Conservation (phyloP, 2,888 invertebrate species). For the Aplocera efformata region DNA sequence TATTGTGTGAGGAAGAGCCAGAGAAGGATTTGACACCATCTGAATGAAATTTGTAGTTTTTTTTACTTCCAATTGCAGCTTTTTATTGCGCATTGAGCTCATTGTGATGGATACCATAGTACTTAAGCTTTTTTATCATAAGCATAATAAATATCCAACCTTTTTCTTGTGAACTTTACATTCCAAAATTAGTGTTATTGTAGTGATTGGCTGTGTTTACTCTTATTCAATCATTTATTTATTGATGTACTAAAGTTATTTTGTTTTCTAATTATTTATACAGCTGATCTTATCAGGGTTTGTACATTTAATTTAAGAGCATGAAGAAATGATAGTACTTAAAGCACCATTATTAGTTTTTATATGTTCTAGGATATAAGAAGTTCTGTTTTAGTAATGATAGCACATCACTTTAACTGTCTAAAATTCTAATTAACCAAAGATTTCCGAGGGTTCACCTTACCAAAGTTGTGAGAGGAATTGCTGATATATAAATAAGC, state of each 20-base stretch:
- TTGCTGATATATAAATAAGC: slow-evolving; percentile 30
- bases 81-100: slow-evolving; percentile 63
- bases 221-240: slow-evolving; percentile 32
- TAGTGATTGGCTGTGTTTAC: slow-evolving; percentile 64
- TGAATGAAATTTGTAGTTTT: slow-evolving; percentile 69
- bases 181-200: slow-evolving; percentile 64
- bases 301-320: slow-evolving; percentile 6
- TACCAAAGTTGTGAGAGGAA: slow-evolving; percentile 45
- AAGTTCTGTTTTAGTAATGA: slow-evolving; percentile 2
- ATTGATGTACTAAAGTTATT: slow-evolving; percentile 30
- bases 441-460: slow-evolving; percentile 40
- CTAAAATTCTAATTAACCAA: slow-evolving; percentile 40
- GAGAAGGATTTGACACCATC: slow-evolving; percentile 88
- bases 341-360: slow-evolving; percentile 7
- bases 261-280: slow-evolving; percentile 27
- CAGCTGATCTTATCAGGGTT: slow-evolving; percentile 16
- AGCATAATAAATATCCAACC: slow-evolving; percentile 50
- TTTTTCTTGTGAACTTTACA: slow-evolving; percentile 58
- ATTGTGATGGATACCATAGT: slow-evolving; percentile 72
- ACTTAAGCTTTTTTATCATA: slow-evolving; percentile 75
- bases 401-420: slow-evolving; percentile 20
- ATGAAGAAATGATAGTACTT: slow-evolving; percentile 2
- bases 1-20: slow-evolving; percentile 87
- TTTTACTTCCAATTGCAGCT: slow-evolving; percentile 41
- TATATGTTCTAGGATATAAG: slow-evolving; percentile 5